Evolutionary conservation across 2,113 vertebrate species (phyloP).

Genomic region (Channa argus): DNA sequence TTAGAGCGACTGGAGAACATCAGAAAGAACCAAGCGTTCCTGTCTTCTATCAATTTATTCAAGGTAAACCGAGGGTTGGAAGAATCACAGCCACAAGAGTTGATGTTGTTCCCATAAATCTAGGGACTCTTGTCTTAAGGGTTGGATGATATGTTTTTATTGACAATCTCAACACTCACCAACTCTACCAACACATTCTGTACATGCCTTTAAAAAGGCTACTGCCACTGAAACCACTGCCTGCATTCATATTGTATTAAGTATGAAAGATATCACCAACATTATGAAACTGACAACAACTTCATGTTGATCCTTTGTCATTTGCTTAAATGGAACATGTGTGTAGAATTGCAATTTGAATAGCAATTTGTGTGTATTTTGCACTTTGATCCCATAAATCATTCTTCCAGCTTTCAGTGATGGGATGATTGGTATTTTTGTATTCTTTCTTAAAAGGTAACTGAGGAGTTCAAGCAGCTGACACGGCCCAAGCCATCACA

Average conservation of each 20-base stretch:
- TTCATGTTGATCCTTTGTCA: background rate
- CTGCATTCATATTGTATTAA: too few relatives aligned
- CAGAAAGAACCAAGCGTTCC: slow-evolving; percentile 75
- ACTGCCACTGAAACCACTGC: too few relatives aligned
- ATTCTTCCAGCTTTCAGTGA: background rate
- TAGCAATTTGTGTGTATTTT: too few relatives aligned
- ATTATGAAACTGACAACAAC: too few relatives aligned
- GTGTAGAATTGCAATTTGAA: too few relatives aligned
- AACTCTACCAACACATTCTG: too few relatives aligned
- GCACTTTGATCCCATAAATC: too few relatives aligned
- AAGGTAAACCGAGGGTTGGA: slow-evolving; percentile 46
- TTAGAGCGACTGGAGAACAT: slow-evolving; percentile 81
- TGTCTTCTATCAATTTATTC: slow-evolving; percentile 74
- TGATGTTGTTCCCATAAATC: background rate
- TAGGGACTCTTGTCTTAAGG: background rate
- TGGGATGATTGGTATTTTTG: background rate
- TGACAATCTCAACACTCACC: background rate
- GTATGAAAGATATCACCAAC: too few relatives aligned
- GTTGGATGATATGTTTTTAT: background rate
- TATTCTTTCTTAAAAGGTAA: slow-evolving; percentile 58
- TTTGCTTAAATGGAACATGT: too few relatives aligned
- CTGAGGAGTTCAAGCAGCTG: slow-evolving; percentile 58
- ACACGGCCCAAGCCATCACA: slow-evolving; percentile 54
- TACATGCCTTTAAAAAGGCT: too few relatives aligned
- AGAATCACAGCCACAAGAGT: background rate